phyloP scores from a whole-genome alignment of 2,797 vertebrate genomes.

The Megalops cyprinoides region DNA sequence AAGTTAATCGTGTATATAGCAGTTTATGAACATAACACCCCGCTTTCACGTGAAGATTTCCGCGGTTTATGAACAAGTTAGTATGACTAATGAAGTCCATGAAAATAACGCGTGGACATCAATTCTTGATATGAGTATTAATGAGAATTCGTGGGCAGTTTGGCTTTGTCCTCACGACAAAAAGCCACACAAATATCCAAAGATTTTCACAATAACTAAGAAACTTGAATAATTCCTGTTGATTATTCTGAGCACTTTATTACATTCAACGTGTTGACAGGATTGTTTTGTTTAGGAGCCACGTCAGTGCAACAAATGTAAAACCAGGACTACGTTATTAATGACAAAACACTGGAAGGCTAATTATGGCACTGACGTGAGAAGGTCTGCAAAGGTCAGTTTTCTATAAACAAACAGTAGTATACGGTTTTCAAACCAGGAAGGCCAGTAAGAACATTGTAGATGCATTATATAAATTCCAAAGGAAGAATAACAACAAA shows the following conservation, averaged over 20 bases:
- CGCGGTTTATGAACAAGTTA: neutral
- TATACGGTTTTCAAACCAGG: neutral
- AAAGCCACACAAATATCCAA: neutral
- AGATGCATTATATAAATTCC: neutral
- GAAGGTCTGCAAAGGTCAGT: neutral
- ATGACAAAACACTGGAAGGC: neutral
- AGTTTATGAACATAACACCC: neutral
- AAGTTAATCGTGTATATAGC: neutral
- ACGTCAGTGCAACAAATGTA: neutral
- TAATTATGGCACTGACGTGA: neutral
- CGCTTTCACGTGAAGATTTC: neutral
- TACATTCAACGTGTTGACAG: neutral
- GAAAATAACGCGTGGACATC: neutral
- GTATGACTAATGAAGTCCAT: neutral
- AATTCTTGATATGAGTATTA: neutral
- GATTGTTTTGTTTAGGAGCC: neutral
- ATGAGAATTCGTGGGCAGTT: too few relatives aligned
- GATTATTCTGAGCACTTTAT: neutral
- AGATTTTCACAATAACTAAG: neutral
- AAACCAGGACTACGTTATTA: neutral
- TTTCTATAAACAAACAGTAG: neutral
- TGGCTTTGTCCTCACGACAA: neutral
- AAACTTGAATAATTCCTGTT: neutral
- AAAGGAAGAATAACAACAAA: slow-evolving; percentile 8
- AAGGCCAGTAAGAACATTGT: neutral